Evolutionary conservation across 2,113 vertebrate species (phyloP).

Genomic region (Notechis scutatus): DNA sequence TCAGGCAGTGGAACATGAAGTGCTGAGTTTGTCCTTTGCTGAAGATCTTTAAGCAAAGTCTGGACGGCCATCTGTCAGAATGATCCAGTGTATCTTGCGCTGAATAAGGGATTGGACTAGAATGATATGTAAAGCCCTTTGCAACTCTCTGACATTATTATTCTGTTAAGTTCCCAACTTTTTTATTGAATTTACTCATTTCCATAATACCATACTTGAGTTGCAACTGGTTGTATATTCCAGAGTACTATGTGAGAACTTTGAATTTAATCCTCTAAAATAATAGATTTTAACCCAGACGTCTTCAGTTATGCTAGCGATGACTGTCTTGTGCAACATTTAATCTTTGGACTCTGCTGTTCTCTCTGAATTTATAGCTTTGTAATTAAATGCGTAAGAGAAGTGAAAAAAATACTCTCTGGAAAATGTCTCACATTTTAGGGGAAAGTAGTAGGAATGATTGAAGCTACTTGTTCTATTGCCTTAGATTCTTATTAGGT

Average conservation of each 20-base stretch:
- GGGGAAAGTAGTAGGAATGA: neutral
- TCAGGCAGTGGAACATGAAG: neutral
- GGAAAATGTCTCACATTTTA: slow-evolving; percentile 21
- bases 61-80: neutral
- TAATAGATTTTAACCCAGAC: neutral
- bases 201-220: neutral
- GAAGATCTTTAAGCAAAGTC: neutral
- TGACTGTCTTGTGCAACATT: neutral
- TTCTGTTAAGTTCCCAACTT: neutral
- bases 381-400: neutral
- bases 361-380: neutral
- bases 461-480: slow-evolving; percentile 1
- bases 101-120: neutral
- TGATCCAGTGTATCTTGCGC: neutral
- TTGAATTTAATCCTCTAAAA: neutral
- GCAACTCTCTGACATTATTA: neutral
- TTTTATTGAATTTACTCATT: neutral
- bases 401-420: neutral
- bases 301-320: neutral
- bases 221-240: neutral
- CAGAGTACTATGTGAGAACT: neutral
- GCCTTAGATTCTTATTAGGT: slow-evolving; percentile 30
- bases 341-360: neutral
- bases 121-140: neutral
- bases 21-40: neutral